Percentiles rank a stretch among this genome's conserved stretches.
Conservation (phyloP, 2,797 vertebrate genomes). For the Perodicticus potto region DNA sequence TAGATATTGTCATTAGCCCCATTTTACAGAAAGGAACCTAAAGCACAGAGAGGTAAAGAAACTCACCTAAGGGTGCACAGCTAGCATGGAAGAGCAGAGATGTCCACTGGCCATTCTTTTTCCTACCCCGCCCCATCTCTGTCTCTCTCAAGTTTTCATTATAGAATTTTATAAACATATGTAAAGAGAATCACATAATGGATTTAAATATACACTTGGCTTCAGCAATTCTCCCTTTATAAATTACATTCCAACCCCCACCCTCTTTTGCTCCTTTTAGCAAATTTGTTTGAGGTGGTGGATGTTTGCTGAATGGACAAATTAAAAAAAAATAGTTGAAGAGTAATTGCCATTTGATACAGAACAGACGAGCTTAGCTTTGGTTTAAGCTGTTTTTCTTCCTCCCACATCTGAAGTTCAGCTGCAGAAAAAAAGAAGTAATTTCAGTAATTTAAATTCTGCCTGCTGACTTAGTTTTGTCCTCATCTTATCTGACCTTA, state of each 20-base stretch:
- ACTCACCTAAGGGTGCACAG: background rate
- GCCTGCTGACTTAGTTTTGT: constrained; percentile 62
- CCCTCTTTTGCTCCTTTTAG: constrained; percentile 38
- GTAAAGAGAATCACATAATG: background rate
- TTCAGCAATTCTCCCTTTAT: background rate
- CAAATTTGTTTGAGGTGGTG: constrained; percentile 59
- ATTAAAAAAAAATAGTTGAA: constrained; percentile 33
- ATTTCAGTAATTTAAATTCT: constrained; percentile 72
- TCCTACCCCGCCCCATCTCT: fast-evolving
- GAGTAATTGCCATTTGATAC: constrained; percentile 66
- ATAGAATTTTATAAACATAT: constrained; percentile 9
- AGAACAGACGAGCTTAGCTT: constrained; percentile 59
- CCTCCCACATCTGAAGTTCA: constrained; percentile 60
- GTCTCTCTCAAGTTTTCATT: background rate
- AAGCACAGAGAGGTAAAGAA: constrained; percentile 17
- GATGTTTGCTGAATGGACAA: constrained; percentile 58
- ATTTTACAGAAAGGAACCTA: background rate
- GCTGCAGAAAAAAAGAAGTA: background rate
- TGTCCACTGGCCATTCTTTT: background rate
- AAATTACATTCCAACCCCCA: background rate
- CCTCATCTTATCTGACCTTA: constrained; percentile 76
- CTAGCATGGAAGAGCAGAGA: background rate
- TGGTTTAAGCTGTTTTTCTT: constrained; percentile 9
- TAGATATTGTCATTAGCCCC: background rate
- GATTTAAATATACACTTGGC: background rate